These are phyloP conservation scores for Macropus fuliginosus DNA, from an alignment of 2,797 vertebrate species.

Conservation along the genomic window DNA sequence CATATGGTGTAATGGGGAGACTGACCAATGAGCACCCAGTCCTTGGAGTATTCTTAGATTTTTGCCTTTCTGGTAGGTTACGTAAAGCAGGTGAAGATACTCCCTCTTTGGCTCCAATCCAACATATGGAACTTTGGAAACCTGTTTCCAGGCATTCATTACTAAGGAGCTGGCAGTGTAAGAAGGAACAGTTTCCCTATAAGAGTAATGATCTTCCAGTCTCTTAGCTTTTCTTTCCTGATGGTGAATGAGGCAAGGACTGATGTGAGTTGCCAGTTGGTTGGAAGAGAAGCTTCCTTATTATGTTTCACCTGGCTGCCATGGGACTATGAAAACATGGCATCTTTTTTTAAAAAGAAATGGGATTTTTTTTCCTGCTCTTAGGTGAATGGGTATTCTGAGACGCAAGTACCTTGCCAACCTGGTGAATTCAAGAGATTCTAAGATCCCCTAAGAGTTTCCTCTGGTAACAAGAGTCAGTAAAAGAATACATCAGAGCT, in stretches of 20 bases:
- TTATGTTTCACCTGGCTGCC: neutral
- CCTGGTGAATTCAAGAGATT: neutral
- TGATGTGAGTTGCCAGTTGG: neutral
- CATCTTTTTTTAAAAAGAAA: neutral
- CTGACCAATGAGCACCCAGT: neutral
- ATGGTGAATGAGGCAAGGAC: neutral
- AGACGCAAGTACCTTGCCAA: neutral
- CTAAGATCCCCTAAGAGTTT: neutral
- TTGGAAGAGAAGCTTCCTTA: neutral
- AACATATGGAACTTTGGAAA: neutral
- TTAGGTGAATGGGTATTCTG: neutral
- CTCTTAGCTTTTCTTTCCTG: neutral
- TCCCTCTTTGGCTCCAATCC: neutral
- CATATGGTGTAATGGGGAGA: neutral
- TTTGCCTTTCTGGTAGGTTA: neutral
- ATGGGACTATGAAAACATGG: neutral
- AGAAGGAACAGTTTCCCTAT: slow-evolving; percentile 4
- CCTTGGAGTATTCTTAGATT: neutral
- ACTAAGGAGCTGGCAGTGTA: neutral
- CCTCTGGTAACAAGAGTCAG: neutral
- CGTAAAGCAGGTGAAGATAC: neutral
- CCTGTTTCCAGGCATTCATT: neutral
- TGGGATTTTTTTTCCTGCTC: neutral
- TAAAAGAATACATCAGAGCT: neutral
- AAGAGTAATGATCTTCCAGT: neutral